Evolutionary conservation across 2,888 invertebrate genomes (phyloP).

Genomic region (Sericinus montela): DNA sequence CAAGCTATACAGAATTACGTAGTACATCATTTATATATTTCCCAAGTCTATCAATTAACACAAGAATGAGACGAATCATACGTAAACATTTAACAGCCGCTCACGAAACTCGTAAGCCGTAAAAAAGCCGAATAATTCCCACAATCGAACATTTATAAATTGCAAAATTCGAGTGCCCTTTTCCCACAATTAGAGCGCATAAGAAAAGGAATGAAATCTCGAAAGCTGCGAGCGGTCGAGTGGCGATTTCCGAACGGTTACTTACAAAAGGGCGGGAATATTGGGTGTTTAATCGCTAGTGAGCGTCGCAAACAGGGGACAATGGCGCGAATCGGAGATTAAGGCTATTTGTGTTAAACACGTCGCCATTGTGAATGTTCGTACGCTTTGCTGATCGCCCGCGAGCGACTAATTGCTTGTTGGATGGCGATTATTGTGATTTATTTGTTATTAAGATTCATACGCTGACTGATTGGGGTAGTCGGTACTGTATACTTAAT

Average conservation of each 20-base stretch:
- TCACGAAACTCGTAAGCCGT: conserved; percentile 27
- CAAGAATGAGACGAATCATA: conserved; percentile 45
- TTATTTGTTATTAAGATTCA: conserved; percentile 11
- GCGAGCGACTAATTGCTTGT: conserved; percentile 34
- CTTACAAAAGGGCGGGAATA: conserved; percentile 53
- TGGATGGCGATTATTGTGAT: conserved; percentile 31
- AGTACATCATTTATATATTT: conserved; percentile 6
- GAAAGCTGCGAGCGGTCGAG: conserved; percentile 49
- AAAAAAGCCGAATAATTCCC: conserved; percentile 49
- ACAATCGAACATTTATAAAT: conserved; percentile 51
- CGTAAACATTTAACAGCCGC: conserved; percentile 45
- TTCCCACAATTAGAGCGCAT: conserved; percentile 61
- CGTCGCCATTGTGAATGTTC: conserved; percentile 51
- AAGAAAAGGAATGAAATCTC: conserved; percentile 41
- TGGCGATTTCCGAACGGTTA: conserved; percentile 52
- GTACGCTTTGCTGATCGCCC: conserved; percentile 40
- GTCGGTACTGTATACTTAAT: conserved; percentile 1
- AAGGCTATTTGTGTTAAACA: conserved; percentile 71
- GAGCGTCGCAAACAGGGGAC: conserved; percentile 53
- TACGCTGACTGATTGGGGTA: neutral
- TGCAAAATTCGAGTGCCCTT: conserved; percentile 57
- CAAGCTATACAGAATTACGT: conserved; percentile 33
- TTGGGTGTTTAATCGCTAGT: conserved; percentile 61
- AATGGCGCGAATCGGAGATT: conserved; percentile 49
- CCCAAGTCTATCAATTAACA: conserved; percentile 41